These are phyloP conservation scores for Anser brachyrhynchus DNA, from an alignment of 2,113 vertebrate genomes.

Conservation along the genomic window DNA sequence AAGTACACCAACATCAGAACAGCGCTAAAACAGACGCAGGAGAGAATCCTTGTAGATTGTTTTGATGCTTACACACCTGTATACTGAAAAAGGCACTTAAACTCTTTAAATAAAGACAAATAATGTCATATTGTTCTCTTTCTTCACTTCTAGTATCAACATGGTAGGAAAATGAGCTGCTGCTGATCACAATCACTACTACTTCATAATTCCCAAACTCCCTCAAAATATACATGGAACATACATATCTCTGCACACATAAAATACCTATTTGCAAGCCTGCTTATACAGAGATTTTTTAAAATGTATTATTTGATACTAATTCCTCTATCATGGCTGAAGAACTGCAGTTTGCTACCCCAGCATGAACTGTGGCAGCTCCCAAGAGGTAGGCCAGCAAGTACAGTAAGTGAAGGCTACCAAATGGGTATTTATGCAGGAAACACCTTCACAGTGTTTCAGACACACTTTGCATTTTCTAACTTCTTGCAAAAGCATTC, in stretches of 20 bases:
- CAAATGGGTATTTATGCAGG: neutral
- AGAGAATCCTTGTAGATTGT: neutral
- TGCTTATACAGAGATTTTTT: neutral
- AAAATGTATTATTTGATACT: neutral
- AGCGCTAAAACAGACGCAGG: neutral
- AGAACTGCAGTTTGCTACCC: neutral
- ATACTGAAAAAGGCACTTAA: neutral
- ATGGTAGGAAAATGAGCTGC: conserved; percentile 25
- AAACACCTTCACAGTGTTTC: conserved; percentile 23
- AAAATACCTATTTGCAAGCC: neutral
- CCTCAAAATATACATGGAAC: neutral
- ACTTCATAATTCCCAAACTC: conserved; percentile 11
- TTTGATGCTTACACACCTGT: neutral
- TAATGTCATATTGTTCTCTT: neutral
- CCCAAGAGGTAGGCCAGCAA: neutral
- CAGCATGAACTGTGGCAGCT: neutral
- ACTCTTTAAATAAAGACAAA: neutral
- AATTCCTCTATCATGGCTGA: neutral
- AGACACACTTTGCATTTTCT: neutral
- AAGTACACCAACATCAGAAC: neutral
- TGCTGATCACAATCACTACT: neutral
- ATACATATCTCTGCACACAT: neutral
- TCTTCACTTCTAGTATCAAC: neutral
- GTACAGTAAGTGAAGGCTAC: neutral
- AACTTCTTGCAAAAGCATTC: neutral